Evolutionary conservation across 2,888 invertebrate genomes (phyloP).

Genomic region (Stenodera caucasica): DNA sequence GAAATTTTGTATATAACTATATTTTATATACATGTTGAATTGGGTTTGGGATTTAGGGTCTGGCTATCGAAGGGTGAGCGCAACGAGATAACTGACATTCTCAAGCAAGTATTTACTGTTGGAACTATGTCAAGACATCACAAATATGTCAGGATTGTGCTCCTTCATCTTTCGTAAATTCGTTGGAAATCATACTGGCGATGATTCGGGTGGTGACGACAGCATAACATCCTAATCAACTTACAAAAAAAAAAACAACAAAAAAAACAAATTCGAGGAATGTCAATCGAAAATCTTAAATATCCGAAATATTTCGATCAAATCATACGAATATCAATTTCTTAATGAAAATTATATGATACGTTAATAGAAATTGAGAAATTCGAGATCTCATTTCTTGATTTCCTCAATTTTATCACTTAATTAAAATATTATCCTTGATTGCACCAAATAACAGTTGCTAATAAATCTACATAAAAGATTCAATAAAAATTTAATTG

Average conservation of each 20-base stretch:
- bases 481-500: no score
- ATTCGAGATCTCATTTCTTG: background rate
- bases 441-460: no score
- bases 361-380: background rate
- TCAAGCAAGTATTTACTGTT: slow-evolving; percentile 28
- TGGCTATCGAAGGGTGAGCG: slow-evolving; percentile 26
- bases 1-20: background rate
- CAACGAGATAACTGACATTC: slow-evolving; percentile 28
- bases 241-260: background rate
- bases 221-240: background rate
- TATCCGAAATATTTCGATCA: background rate
- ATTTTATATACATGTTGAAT: no score
- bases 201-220: background rate
- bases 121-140: slow-evolving; percentile 50
- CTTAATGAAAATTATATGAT: background rate
- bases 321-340: no score
- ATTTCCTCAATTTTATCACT: no score
- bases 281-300: background rate
- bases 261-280: background rate
- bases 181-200: background rate
- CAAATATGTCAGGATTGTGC: slow-evolving; percentile 50
- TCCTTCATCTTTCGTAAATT: slow-evolving; percentile 35
- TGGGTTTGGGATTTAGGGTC: slow-evolving; percentile 6
- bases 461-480: no score
- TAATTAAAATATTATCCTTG: no score